Conservation (phyloP, 2,113 vertebrate genomes). For the Dasyprocta punctata region DNA sequence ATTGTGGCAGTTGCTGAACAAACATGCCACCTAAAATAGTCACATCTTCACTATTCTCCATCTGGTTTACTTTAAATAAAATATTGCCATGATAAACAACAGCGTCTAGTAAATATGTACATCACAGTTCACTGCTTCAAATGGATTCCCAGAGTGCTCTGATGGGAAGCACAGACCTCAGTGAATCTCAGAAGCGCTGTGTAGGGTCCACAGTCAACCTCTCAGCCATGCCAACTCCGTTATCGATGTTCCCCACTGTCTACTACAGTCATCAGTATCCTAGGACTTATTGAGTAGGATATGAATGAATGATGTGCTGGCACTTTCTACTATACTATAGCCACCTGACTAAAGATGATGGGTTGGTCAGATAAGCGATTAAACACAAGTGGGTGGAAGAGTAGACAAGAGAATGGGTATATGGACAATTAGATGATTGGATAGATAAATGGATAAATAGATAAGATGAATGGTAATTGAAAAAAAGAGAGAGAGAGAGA, state of each 20-base stretch:
- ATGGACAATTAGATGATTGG: background rate
- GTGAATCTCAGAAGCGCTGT: background rate
- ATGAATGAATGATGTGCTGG: background rate
- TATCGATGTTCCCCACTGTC: background rate
- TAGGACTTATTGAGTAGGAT: background rate
- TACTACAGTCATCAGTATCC: background rate
- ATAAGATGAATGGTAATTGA: background rate
- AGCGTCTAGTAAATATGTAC: conserved; percentile 54
- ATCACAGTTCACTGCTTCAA: conserved; percentile 30
- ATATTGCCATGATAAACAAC: conserved; percentile 72
- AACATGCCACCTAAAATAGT: conserved; percentile 65
- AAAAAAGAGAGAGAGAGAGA: background rate
- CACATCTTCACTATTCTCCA: conserved; percentile 64
- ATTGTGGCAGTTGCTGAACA: conserved; percentile 58
- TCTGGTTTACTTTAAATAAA: conserved; percentile 79
- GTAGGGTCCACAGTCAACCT: background rate
- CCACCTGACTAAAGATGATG: background rate
- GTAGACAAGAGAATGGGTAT: background rate
- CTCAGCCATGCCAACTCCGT: background rate
- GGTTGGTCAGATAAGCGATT: background rate
- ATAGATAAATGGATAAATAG: background rate
- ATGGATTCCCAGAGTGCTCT: conserved; percentile 46
- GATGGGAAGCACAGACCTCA: background rate
- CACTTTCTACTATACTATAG: background rate
- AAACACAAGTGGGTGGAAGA: background rate